Evolutionary conservation across 2,113 vertebrate genomes (phyloP).

Genomic region (Falcunculus frontatus): DNA sequence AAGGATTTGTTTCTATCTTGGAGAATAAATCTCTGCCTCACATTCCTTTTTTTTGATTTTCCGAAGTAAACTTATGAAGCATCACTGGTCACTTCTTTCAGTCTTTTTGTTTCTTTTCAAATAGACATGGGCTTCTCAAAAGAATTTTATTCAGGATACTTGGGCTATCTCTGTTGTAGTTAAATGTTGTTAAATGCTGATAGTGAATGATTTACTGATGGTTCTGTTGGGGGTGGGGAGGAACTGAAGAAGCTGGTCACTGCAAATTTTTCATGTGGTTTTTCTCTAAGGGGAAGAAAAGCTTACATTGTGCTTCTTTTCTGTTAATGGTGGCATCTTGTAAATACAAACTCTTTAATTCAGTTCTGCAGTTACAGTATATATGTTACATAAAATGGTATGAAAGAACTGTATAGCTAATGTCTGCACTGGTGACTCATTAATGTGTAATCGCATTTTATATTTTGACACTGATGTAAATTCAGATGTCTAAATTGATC

Average conservation of each 20-base stretch:
- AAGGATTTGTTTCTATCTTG: neutral
- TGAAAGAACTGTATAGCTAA: neutral
- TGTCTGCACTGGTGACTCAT: neutral
- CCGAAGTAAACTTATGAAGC: neutral
- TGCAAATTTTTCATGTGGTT: neutral
- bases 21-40: neutral
- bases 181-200: neutral
- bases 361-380: neutral
- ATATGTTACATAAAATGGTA: neutral
- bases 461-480: neutral
- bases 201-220: neutral
- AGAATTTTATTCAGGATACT: neutral
- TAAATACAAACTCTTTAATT: neutral
- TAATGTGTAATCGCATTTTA: neutral
- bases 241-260: neutral
- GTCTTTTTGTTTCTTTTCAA: neutral
- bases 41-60: neutral
- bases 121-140: neutral
- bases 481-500: neutral
- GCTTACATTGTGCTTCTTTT: neutral
- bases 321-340: neutral
- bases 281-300: neutral
- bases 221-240: neutral
- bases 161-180: neutral
- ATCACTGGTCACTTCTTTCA: neutral